These are phyloP conservation scores for Drosophila neonasuta DNA, from an alignment of 2,888 invertebrate species.

Conservation along the genomic window DNA sequence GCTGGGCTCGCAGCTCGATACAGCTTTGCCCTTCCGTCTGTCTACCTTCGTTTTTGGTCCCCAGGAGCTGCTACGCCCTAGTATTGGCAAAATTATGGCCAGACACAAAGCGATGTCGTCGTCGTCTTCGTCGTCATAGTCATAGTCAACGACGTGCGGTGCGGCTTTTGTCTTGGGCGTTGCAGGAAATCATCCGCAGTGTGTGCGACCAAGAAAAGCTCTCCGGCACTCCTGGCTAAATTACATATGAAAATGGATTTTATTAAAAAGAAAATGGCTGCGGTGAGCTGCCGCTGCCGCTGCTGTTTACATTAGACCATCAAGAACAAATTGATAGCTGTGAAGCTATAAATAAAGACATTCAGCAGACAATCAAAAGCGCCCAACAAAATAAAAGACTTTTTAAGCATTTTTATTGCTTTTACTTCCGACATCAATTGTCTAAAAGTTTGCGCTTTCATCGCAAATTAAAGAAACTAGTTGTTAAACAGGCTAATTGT, in stretches of 20 bases:
- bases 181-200: slow-evolving; percentile 71
- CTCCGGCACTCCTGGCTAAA: slow-evolving; percentile 46
- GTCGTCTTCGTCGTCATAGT: slow-evolving; percentile 37
- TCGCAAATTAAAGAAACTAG: not conserved
- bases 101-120: slow-evolving; percentile 73
- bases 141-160: too few species aligned
- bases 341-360: slow-evolving; percentile 27
- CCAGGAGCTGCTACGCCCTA: slow-evolving; percentile 25
- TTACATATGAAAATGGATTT: slow-evolving; percentile 79
- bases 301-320: slow-evolving; percentile 44
- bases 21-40: slow-evolving; percentile 21
- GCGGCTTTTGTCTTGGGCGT: slow-evolving; percentile 67
- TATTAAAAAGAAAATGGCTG: slow-evolving; percentile 64
- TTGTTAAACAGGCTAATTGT: slow-evolving; percentile 33
- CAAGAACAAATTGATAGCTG: slow-evolving; percentile 52
- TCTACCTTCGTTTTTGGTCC: not conserved
- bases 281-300: slow-evolving; percentile 20
- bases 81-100: slow-evolving; percentile 71
- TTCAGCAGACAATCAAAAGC: slow-evolving; percentile 37
- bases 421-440: not conserved
- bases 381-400: slow-evolving; percentile 2
- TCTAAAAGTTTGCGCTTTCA: not conserved
- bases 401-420: not conserved
- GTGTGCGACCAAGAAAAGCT: slow-evolving; percentile 5
- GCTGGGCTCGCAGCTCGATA: slow-evolving; percentile 17